Conservation (phyloP, 2,888 invertebrate species). For the Labia minor region DNA sequence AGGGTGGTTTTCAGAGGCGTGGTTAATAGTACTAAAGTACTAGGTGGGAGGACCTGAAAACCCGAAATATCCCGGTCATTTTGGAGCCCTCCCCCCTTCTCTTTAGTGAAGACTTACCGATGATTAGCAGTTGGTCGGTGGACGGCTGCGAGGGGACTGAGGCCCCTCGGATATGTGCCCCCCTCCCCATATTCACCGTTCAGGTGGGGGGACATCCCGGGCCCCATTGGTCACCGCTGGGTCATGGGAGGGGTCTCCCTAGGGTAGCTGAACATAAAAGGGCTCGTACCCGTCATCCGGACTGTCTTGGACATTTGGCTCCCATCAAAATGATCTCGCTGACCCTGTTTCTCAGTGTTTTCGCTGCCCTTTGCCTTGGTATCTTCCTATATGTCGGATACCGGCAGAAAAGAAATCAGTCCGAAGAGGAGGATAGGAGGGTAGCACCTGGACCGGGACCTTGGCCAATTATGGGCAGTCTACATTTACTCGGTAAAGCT, state of each 20-base stretch:
- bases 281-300: too few species aligned
- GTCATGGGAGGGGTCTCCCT: neutral
- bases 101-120: neutral
- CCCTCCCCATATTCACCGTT: neutral
- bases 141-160: constrained; percentile 8
- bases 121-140: neutral
- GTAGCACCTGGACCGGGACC: constrained; percentile 55
- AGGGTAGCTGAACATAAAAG: neutral
- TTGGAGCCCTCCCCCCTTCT: too few species aligned
- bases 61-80: too few species aligned
- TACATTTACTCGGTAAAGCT: constrained; percentile 52
- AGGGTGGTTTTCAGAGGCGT: too few species aligned
- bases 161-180: neutral
- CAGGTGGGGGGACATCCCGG: neutral
- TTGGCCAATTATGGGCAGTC: constrained; percentile 58
- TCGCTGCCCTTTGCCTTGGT: neutral
- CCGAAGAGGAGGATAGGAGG: neutral
- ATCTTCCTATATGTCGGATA: neutral
- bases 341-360: constrained; percentile 8
- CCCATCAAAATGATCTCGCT: constrained; percentile 14
- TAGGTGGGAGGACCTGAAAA: too few species aligned
- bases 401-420: neutral
- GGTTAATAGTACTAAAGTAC: too few species aligned
- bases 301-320: neutral
- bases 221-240: constrained; percentile 4